phyloP scores from a whole-genome alignment of 2,888 invertebrate species.

The Pteria penguin region DNA sequence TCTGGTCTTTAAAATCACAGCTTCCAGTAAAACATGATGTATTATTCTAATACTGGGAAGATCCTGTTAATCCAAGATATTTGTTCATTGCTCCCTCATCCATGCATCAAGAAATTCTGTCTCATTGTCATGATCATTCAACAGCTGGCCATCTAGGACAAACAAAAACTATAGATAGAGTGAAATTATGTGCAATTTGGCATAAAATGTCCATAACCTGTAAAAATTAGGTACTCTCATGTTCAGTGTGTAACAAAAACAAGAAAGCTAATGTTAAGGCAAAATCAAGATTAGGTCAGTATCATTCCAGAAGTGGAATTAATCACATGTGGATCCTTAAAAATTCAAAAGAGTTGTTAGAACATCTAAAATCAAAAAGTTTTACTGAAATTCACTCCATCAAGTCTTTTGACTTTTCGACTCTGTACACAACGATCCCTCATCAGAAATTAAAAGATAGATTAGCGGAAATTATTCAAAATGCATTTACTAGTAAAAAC shows the following conservation, averaged over 20 bases:
- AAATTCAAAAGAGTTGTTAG: no score
- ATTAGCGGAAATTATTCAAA: no score
- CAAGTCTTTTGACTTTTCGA: no score
- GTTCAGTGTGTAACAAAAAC: conserved; percentile 25
- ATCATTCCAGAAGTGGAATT: no score
- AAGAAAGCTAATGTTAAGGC: not conserved
- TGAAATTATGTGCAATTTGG: conserved; percentile 17
- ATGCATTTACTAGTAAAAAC: no score
- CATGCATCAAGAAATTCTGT: not conserved
- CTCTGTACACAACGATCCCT: no score
- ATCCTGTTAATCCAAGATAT: not conserved
- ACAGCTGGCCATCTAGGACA: conserved; percentile 27
- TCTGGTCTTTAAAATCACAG: conserved; percentile 10
- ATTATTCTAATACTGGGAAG: conserved; percentile 12
- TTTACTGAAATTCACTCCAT: no score
- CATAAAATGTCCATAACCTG: not conserved
- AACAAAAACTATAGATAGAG: conserved; percentile 5
- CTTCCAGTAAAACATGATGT: not conserved
- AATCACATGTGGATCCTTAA: no score
- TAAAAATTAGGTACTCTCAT: conserved; percentile 5
- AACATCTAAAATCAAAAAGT: no score
- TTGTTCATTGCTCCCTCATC: not conserved
- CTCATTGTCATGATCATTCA: conserved; percentile 14
- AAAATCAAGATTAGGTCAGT: conserved; percentile 22
- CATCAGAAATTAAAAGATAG: no score